phyloP scores from a whole-genome alignment of 2,888 invertebrate species.

The Cheiracanthium punctorium region DNA sequence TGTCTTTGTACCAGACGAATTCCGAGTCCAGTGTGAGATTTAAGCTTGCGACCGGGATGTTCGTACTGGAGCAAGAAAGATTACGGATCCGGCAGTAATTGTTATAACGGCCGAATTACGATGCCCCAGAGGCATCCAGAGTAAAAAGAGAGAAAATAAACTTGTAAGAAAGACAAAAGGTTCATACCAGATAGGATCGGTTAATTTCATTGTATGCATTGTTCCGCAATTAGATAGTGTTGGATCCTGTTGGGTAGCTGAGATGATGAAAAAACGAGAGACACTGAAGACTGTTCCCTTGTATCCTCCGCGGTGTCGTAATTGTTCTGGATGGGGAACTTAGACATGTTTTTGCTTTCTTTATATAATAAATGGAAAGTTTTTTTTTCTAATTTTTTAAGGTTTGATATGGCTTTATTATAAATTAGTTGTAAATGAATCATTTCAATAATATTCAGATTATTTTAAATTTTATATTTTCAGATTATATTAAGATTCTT shows the following conservation, averaged over 20 bases:
- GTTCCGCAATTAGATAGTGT: background rate
- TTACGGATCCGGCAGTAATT: background rate
- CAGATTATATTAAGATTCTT: too few relatives aligned
- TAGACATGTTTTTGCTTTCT: too few relatives aligned
- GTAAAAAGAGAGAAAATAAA: too few relatives aligned
- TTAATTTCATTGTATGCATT: background rate
- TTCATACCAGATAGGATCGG: background rate
- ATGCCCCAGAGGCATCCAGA: background rate
- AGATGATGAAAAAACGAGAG: background rate
- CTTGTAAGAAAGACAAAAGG: background rate
- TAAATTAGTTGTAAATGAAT: too few relatives aligned
- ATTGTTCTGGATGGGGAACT: too few relatives aligned
- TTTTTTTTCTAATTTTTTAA: too few relatives aligned
- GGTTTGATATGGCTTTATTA: too few relatives aligned
- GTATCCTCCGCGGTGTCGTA: too few relatives aligned
- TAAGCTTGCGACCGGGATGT: background rate
- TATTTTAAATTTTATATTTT: too few relatives aligned
- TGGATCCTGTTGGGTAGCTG: background rate
- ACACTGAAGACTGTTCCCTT: too few relatives aligned
- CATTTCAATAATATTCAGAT: too few relatives aligned
- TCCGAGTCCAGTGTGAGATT: background rate
- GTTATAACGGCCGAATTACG: background rate
- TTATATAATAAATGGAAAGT: too few relatives aligned
- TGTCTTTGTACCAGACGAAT: background rate
- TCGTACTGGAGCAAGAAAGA: background rate